A percentile compares a stretch with the other conserved stretches of the same genome.
These are phyloP conservation scores for Malthinus flaveolus DNA, from an alignment of 2,888 invertebrate species.

Conservation along the genomic window DNA sequence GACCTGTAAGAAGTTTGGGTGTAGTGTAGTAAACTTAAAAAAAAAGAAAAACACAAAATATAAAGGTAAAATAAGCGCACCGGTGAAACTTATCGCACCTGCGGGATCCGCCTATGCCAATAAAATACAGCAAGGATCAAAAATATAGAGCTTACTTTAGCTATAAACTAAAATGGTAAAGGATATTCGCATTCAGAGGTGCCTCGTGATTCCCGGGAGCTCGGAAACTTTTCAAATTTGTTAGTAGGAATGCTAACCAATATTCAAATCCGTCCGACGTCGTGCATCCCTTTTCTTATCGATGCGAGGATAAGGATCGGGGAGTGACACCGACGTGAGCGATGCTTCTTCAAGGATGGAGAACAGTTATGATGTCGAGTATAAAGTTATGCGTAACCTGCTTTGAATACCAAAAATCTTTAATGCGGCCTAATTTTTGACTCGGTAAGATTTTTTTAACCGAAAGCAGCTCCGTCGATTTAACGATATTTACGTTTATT, in stretches of 20 bases:
- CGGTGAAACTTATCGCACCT: conserved; percentile 47
- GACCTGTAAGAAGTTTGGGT: conserved; percentile 2
- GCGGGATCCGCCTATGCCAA: conserved; percentile 45
- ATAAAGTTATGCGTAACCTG: conserved; percentile 48
- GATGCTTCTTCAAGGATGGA: conserved; percentile 34
- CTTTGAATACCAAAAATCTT: conserved; percentile 48
- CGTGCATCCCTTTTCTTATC: conserved; percentile 18
- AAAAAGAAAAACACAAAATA: conserved; percentile 22
- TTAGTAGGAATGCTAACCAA: conserved; percentile 25
- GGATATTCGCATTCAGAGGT: conserved; percentile 45
- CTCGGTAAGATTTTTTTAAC: conserved; percentile 27
- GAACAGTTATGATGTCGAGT: conserved; percentile 46
- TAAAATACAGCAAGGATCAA: conserved; percentile 50
- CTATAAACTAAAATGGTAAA: conserved; percentile 50
- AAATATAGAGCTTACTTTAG: conserved; percentile 47
- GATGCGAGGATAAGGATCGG: conserved; percentile 6
- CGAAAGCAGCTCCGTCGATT: conserved; percentile 24
- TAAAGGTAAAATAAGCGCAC: conserved; percentile 23
- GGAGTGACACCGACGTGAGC: conserved; percentile 24
- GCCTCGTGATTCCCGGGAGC: conserved; percentile 45
- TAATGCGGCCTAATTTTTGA: conserved; percentile 44
- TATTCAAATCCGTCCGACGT: conserved; percentile 34
- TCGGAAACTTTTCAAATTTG: conserved; percentile 37
- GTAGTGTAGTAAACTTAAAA: conserved; percentile 12
- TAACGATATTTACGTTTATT: conserved; percentile 25